A percentile compares a stretch with the other conserved stretches of the same genome.
phyloP scores from a whole-genome alignment of 1,140 invertebrate genomes.

The Drosophila guanche region DNA sequence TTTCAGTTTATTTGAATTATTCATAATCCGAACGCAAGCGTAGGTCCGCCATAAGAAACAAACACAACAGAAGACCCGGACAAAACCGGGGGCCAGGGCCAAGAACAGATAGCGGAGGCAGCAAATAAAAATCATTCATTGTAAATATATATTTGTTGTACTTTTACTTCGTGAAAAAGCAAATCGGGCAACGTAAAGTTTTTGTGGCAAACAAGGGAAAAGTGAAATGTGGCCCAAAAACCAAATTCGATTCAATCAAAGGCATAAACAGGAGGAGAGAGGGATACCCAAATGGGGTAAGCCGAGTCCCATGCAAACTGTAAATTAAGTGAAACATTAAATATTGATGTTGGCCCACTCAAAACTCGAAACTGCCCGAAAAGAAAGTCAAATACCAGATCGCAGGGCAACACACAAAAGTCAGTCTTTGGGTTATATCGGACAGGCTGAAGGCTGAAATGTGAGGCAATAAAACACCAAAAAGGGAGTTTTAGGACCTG shows the following conservation, averaged over 20 bases:
- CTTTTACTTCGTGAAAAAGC: conserved; percentile 15
- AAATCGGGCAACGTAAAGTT: conserved; percentile 1
- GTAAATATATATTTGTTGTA: conserved; percentile 48
- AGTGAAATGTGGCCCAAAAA: conserved; percentile 27
- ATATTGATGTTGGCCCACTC: conserved; percentile 37
- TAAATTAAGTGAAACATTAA: conserved; percentile 56
- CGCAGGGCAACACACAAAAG: conserved; percentile 1
- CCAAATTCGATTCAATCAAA: conserved; percentile 58
- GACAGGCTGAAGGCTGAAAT: neutral
- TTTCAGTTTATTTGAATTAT: conserved; percentile 82
- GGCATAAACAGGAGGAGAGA: conserved; percentile 13
- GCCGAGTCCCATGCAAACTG: conserved; percentile 18
- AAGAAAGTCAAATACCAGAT: too few species aligned
- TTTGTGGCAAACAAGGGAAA: conserved; percentile 32
- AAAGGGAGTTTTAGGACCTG: conserved; percentile 2
- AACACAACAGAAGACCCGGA: conserved; percentile 24
- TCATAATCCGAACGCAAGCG: conserved; percentile 71
- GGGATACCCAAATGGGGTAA: neutral
- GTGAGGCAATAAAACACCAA: neutral
- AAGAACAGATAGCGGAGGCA: conserved; percentile 61
- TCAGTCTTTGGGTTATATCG: neutral
- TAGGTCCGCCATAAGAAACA: conserved; percentile 63
- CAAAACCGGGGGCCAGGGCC: conserved; percentile 45
- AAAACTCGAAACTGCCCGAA: too few species aligned
- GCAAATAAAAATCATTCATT: conserved; percentile 78